phyloP scores from a whole-genome alignment of 37 sponge, comb jelly and placozoan species.

The Ephydatia muelleri region DNA sequence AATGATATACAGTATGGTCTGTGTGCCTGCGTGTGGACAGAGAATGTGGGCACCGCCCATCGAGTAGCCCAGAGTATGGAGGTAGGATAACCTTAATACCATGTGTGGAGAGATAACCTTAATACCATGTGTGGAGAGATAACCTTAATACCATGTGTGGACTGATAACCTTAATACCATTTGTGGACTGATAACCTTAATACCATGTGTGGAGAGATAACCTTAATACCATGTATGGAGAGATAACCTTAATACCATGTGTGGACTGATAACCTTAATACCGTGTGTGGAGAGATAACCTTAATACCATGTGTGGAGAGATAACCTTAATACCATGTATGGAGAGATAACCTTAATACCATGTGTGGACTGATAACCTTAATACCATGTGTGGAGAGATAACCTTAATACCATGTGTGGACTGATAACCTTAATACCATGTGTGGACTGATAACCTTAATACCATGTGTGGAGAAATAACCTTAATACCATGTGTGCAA shows the following conservation, averaged over 20 bases:
- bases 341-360: too few species aligned
- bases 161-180: neutral
- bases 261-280: too few species aligned
- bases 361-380: too few species aligned
- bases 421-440: too few species aligned
- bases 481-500: too few species aligned
- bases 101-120: neutral
- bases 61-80: conserved; percentile 78
- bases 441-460: too few species aligned
- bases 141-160: neutral
- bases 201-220: neutral
- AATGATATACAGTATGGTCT: conserved; percentile 84
- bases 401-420: too few species aligned
- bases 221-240: neutral
- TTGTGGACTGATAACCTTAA: neutral
- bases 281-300: too few species aligned
- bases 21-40: conserved; percentile 85
- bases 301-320: too few species aligned
- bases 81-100: conserved; percentile 20
- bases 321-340: too few species aligned
- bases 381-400: too few species aligned
- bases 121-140: neutral
- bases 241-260: neutral
- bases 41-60: conserved; percentile 70
- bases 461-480: too few species aligned